Base-by-base conservation (phyloP, 2,888 invertebrate species). In the Scaptomyza caliginosa region DNA sequence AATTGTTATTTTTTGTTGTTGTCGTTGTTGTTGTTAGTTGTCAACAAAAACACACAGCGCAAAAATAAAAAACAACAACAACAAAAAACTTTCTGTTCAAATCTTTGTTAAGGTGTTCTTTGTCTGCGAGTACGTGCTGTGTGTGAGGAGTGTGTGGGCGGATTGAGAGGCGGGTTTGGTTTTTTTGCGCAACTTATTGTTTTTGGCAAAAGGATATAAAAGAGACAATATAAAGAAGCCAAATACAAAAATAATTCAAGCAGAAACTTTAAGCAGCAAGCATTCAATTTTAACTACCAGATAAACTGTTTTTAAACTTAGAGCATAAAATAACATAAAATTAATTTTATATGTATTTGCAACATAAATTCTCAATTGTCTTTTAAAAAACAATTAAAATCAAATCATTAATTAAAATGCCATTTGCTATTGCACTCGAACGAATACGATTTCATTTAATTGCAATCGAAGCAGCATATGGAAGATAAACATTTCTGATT, bases 61-160 rank as follows among this genome's bases (percentile, higher is more conserved):
- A n/a, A n/a, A n/a, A n/a, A n/a, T n/a, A n/a, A n/a, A n/a, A n/a
- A n/a, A 32, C 13, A 32, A 7, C 43, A 45, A 32, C n/a, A 32
- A 32, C 7, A 34, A 34, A 28, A 16, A 34, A 45, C n/a, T n/a
- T n/a, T 60, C 67, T 49, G 55, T 66, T 74, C n/a, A 71, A 74
- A 71, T 64, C 74, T 51, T 49, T 67, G 55, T 67, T 36, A 57
- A 67, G 70, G 50, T 65, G 58, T 66, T 71, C 43, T 36, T 45
- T 58, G 42, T 56, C 21, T 57, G 45, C 43, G 42, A 24, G 48
- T 45, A 19, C 34, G 13, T 36, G 42, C n/a, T 48, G 46, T 64
- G 55, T 2, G 19, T 21, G 48, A 26, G 42, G 43, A 19, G 23
- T 36, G 38, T 23, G 17, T 39, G 39, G 28, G 60, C 54, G 21